phyloP scores from a whole-genome alignment of 2,797 vertebrate genomes.

The Heterohyrax brucei region DNA sequence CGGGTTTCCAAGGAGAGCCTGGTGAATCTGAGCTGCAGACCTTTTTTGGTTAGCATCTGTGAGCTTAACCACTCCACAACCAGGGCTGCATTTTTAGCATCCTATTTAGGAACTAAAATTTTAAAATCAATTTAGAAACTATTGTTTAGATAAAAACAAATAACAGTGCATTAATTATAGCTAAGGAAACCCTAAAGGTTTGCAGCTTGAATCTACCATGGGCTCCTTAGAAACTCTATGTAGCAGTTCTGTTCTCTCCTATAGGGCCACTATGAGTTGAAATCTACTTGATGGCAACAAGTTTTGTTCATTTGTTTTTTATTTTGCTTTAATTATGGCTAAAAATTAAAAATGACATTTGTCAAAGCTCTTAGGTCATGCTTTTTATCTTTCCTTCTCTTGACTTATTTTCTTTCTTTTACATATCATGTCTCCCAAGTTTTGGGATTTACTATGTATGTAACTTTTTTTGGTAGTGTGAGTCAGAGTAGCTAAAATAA shows the following conservation, averaged over 20 bases:
- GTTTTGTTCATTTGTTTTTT: too few species aligned
- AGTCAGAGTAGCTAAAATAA: not conserved
- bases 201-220: too few species aligned
- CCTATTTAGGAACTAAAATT: constrained; percentile 51
- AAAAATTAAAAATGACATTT: constrained; percentile 40
- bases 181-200: not conserved
- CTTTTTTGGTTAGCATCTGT: too few species aligned
- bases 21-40: too few species aligned
- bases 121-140: constrained; percentile 16
- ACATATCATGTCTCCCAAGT: not conserved
- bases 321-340: not conserved
- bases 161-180: not conserved
- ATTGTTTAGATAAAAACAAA: constrained; percentile 7
- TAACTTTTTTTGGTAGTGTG: constrained; percentile 50
- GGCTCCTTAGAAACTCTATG: too few species aligned
- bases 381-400: constrained; percentile 32
- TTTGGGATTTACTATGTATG: not conserved
- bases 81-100: not conserved
- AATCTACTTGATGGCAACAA: too few species aligned
- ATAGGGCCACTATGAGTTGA: too few species aligned
- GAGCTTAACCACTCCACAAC: too few species aligned
- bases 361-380: not conserved
- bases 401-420: constrained; percentile 22
- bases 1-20: too few species aligned
- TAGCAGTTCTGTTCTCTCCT: too few species aligned